Conservation (phyloP, 2,797 vertebrate species). For the Argentina silus region DNA sequence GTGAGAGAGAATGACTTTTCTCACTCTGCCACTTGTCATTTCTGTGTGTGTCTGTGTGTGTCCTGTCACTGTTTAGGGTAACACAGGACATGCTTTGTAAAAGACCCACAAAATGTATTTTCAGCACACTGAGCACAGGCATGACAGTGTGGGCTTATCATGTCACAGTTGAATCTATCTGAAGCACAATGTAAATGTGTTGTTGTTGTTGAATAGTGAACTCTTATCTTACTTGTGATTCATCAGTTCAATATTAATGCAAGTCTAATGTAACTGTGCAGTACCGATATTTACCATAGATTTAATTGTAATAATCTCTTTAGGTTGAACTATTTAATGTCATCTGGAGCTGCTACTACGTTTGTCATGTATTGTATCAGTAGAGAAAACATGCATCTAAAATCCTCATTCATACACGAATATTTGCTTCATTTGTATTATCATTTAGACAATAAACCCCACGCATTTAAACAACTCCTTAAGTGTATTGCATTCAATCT, state of each 20-base stretch:
- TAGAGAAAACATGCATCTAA: slow-evolving; percentile 43
- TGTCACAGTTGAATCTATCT: not conserved
- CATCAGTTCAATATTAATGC: slow-evolving; percentile 36
- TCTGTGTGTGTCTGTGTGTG: slow-evolving; percentile 36
- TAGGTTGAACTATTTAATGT: slow-evolving; percentile 36
- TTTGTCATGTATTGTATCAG: slow-evolving; percentile 11
- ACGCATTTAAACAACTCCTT: not conserved
- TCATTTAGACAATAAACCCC: slow-evolving; percentile 66
- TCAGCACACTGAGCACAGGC: slow-evolving; percentile 37
- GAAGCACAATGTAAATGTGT: slow-evolving; percentile 65
- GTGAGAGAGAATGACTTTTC: slow-evolving; percentile 8
- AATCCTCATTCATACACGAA: slow-evolving; percentile 21
- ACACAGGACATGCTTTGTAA: not conserved
- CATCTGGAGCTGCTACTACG: slow-evolving; percentile 31
- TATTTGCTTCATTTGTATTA: slow-evolving; percentile 48
- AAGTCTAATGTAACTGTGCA: slow-evolving; percentile 35
- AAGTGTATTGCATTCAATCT: not conserved
- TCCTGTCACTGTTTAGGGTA: slow-evolving; percentile 43
- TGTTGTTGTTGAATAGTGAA: slow-evolving; percentile 43
- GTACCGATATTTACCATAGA: slow-evolving; percentile 44
- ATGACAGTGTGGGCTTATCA: slow-evolving; percentile 34
- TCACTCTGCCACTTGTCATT: slow-evolving; percentile 30
- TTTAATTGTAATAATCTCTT: not conserved
- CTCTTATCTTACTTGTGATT: slow-evolving; percentile 48
- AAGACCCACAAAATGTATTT: not conserved